phyloP scores from a whole-genome alignment of 2,888 invertebrate species.

The Cheilosia scutellata region DNA sequence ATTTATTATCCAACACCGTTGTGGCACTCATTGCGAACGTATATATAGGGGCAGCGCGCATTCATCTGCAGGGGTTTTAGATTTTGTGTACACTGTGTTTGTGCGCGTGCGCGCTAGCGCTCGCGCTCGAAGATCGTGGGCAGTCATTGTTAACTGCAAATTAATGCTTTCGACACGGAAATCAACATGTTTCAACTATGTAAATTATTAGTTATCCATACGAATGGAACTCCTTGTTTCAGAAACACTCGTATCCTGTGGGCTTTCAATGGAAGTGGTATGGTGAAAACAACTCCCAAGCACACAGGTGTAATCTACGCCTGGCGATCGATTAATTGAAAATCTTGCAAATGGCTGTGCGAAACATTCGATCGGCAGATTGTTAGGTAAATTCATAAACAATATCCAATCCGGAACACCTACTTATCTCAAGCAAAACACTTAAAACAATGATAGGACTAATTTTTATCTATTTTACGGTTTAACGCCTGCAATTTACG shows the following conservation, averaged over 20 bases:
- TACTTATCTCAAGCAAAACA: conserved; percentile 28
- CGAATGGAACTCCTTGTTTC: conserved; percentile 56
- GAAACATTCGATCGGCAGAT: background rate
- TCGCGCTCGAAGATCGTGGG: conserved; percentile 49
- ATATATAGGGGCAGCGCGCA: conserved; percentile 30
- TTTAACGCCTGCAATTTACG: conserved; percentile 56
- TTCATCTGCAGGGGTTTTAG: conserved; percentile 39
- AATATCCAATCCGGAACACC: conserved; percentile 40
- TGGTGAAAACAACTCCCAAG: conserved; percentile 37
- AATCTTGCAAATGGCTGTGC: conserved; percentile 23
- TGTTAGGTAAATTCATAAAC: conserved; percentile 7
- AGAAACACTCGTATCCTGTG: conserved; percentile 67
- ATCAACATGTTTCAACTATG: conserved; percentile 70
- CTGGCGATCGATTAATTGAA: conserved; percentile 72
- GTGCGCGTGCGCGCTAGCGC: background rate
- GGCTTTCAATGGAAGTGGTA: conserved; percentile 49
- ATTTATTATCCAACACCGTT: conserved; percentile 61
- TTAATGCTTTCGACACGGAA: conserved; percentile 76
- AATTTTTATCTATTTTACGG: conserved; percentile 58
- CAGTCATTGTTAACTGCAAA: conserved; percentile 74
- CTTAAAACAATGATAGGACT: conserved; percentile 40
- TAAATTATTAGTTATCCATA: conserved; percentile 67
- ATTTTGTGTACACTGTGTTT: conserved; percentile 17
- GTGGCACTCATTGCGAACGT: background rate
- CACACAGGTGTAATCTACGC: conserved; percentile 68